phyloP scores from a whole-genome alignment of 2,797 vertebrate genomes.

The Pipistrellus kuhlii region DNA sequence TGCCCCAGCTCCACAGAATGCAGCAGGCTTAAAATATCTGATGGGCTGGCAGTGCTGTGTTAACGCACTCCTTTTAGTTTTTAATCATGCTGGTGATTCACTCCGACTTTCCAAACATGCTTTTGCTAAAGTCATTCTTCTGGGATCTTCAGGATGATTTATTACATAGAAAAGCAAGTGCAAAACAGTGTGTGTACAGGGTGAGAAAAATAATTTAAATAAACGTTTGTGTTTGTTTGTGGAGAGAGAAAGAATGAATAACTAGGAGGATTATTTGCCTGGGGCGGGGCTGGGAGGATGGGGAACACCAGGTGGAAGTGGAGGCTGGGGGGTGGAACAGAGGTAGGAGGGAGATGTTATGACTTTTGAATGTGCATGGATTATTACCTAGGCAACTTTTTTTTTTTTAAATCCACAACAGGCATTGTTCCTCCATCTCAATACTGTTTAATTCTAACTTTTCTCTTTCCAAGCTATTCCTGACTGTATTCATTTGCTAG shows the following conservation, averaged over 20 bases:
- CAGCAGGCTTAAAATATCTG: constrained; percentile 49
- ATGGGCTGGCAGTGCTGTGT: neutral
- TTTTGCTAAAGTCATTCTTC: constrained; percentile 49
- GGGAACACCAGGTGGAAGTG: neutral
- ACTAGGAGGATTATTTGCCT: neutral
- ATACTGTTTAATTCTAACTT: neutral
- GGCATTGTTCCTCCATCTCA: neutral
- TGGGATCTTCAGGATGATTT: neutral
- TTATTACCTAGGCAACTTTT: neutral
- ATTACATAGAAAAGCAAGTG: constrained; percentile 52
- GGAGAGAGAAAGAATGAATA: neutral
- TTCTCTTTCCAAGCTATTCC: constrained; percentile 12
- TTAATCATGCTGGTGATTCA: constrained; percentile 23
- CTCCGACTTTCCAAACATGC: constrained; percentile 34
- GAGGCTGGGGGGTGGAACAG: neutral
- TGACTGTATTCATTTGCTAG: neutral
- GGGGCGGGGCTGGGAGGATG: no score
- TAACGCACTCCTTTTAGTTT: constrained; percentile 7
- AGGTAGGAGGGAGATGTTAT: neutral
- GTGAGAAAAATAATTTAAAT: constrained; percentile 27
- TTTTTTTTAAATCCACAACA: constrained; percentile 2
- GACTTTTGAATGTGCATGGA: neutral
- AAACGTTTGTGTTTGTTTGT: neutral
- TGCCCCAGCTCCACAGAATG: neutral
- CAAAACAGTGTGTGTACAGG: neutral